Conservation (phyloP, 2,888 invertebrate genomes). For the Nezara viridula region DNA sequence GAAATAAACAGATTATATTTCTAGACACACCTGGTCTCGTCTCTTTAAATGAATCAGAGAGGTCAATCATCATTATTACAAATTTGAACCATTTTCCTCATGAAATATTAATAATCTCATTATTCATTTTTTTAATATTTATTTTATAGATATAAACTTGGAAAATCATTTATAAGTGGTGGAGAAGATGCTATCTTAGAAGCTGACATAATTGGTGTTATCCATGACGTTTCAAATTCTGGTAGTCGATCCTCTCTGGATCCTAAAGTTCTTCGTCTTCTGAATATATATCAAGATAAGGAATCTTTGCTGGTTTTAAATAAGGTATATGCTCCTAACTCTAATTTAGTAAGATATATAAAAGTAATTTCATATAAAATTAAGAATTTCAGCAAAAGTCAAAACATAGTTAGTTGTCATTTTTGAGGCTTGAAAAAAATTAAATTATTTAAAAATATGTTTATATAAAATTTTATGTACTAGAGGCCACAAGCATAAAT, state of each 20-base stretch:
- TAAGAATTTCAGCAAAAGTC: too few relatives aligned
- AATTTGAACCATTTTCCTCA: neutral
- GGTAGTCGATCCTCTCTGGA: conserved; percentile 80
- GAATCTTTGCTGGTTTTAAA: conserved; percentile 86
- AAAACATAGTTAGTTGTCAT: too few relatives aligned
- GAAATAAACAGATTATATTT: conserved; percentile 89
- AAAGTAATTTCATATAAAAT: too few relatives aligned
- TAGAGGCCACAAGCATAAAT: too few relatives aligned
- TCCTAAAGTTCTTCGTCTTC: conserved; percentile 77
- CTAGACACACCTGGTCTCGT: conserved; percentile 95
- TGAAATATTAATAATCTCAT: neutral
- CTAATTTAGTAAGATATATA: too few relatives aligned
- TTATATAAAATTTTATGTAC: too few relatives aligned
- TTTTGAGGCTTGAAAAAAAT: too few relatives aligned
- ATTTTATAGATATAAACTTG: conserved; percentile 73
- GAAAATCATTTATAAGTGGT: conserved; percentile 74
- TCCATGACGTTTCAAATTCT: conserved; percentile 85
- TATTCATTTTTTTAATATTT: conserved; percentile 63
- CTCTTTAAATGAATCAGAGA: conserved; percentile 77
- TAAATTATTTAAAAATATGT: too few relatives aligned
- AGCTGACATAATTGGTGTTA: conserved; percentile 86
- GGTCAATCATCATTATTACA: conserved; percentile 70
- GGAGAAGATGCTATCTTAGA: conserved; percentile 75
- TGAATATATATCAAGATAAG: conserved; percentile 75
- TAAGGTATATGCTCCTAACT: conserved; percentile 75